These are phyloP conservation scores for Serinus canaria DNA, from an alignment of 2,113 vertebrate species.

Conservation along the genomic window DNA sequence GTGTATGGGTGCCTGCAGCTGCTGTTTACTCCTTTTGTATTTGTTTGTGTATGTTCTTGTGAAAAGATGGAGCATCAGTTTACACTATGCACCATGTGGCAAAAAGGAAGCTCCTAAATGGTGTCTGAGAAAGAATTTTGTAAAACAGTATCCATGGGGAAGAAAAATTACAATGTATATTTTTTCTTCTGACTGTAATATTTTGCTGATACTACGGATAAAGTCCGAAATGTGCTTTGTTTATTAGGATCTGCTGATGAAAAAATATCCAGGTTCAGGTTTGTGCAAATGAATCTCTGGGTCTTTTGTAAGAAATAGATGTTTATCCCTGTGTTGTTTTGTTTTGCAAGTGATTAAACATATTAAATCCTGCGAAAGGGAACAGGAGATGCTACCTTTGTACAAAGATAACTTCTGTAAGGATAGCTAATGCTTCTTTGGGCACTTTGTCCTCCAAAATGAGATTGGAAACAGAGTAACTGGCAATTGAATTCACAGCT, in stretches of 20 bases:
- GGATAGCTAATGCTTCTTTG: not conserved
- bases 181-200: not conserved
- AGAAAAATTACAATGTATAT: not conserved
- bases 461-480: not conserved
- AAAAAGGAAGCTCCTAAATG: not conserved
- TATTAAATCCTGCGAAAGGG: not conserved
- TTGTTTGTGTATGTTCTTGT: not conserved
- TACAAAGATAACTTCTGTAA: not conserved
- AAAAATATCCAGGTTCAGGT: not conserved
- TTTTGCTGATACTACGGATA: not conserved
- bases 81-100: not conserved
- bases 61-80: not conserved
- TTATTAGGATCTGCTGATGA: not conserved
- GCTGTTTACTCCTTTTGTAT: conserved; percentile 3
- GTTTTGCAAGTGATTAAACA: not conserved
- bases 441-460: not conserved
- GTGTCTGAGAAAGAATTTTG: not conserved
- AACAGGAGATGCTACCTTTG: not conserved
- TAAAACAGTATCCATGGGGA: not conserved
- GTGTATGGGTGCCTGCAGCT: not conserved
- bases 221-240: not conserved
- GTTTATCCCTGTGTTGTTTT: not conserved
- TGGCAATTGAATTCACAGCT: not conserved
- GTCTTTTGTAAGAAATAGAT: not conserved
- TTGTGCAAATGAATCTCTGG: not conserved